Evolutionary conservation across 2,113 vertebrate species (phyloP), one percentile per base, ranked within the genome.

Genomic region (Nothobranchius kuhntae): DNA sequence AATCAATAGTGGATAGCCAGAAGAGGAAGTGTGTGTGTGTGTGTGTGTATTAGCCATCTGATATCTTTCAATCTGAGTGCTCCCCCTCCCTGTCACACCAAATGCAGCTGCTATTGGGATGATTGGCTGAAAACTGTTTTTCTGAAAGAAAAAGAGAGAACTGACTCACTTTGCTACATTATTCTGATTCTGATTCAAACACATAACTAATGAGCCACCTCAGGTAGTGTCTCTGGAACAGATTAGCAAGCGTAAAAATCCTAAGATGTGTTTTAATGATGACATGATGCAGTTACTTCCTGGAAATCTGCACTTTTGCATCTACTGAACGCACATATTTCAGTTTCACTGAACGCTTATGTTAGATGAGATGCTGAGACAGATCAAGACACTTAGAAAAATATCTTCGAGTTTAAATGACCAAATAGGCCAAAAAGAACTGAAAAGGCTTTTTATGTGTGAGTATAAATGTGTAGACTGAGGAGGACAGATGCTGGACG

Each of bases 1-100:
- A 88, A 89, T 90, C 90, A 83, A 90, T 91, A 91, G 53, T 62
- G 68, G 71, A 81, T 78, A 68, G 75, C 63, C 70, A 78, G 67
- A 82, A 86, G 71, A 80, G 87, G 83, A 91, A 86, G 61, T 65
- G 60, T 68, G 64, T 12, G 64, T 61, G 53, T 66, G 42, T 62
- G 62, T 40, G 58, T 52, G 30, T 77, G 57, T 44, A 50, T 48
- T 48, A 51, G 66, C 61, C 68, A 86, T 79, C 53, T 84, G 86
- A 87, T 87, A 89, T 72, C 82, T 78, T 67, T 85, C 82, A 80
- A 73, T 78, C 48, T 47, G 66, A 85, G 82, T 80, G 71, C 75
- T 75, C 53, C 68, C 47, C 55, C 73, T 63, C 24, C 35, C 46
- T 56, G 4, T 73, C 65, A 74, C 55, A 50, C 58, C 53, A 77